phyloP scores from a whole-genome alignment of 2,113 vertebrate genomes.

The Hippocampus mohnikei region DNA sequence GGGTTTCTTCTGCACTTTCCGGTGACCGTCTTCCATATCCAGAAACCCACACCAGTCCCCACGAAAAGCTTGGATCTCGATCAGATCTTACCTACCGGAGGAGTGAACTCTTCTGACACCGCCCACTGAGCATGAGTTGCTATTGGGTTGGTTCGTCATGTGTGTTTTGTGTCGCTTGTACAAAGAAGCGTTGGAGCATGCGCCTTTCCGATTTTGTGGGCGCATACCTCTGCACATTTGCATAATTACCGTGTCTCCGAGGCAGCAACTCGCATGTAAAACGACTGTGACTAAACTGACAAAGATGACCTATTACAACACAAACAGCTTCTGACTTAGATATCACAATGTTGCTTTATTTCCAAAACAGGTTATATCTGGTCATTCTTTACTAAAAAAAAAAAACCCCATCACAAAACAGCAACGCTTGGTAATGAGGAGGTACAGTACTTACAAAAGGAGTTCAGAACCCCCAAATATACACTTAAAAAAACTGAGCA shows the following conservation, averaged over 20 bases:
- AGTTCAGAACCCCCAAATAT: constrained; percentile 27
- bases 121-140: constrained; percentile 17
- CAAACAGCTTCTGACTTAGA: background rate
- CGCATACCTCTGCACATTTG: background rate
- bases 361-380: constrained; percentile 22
- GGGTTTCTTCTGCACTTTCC: constrained; percentile 49
- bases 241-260: no score
- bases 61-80: background rate
- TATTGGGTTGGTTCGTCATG: constrained; percentile 23
- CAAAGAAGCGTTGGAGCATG: background rate
- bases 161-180: background rate
- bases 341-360: constrained; percentile 8
- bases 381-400: constrained; percentile 46
- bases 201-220: background rate
- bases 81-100: background rate
- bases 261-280: background rate
- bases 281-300: background rate
- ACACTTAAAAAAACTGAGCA: constrained; percentile 27
- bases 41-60: no score
- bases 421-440: constrained; percentile 17
- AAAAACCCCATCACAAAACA: constrained; percentile 1
- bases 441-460: constrained; percentile 32
- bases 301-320: background rate
- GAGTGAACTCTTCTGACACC: background rate
- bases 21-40: constrained; percentile 32